Conservation (phyloP, 1,140 invertebrate species). For the Drosophila aff. region DNA sequence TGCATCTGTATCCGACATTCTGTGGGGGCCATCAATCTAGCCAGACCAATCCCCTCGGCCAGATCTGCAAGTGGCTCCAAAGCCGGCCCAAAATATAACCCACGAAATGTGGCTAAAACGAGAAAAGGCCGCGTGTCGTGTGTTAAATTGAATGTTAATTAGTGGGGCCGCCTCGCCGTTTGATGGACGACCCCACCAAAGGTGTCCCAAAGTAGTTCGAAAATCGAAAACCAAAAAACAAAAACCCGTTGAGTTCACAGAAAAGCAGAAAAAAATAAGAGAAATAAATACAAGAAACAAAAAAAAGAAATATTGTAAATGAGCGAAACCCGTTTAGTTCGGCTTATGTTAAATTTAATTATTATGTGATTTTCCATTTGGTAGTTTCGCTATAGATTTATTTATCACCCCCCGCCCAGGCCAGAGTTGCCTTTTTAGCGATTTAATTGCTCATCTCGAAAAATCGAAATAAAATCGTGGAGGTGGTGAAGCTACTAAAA, state of each 20-base stretch:
- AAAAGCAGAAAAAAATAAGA: constrained; percentile 20
- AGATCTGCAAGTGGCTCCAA: constrained; percentile 9
- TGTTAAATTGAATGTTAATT: constrained; percentile 61
- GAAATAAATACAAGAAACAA: constrained; percentile 23
- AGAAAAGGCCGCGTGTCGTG: constrained; percentile 24
- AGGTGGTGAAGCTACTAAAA: neutral
- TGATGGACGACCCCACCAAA: constrained; percentile 41
- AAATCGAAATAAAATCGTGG: neutral
- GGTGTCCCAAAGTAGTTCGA: constrained; percentile 56
- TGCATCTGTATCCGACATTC: constrained; percentile 24
- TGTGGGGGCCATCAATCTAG: constrained; percentile 32
- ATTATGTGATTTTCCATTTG: constrained; percentile 54
- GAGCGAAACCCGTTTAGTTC: constrained; percentile 71
- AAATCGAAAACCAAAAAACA: neutral
- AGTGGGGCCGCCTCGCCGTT: constrained; percentile 16
- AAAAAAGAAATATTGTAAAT: constrained; percentile 69
- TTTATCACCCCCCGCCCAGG: constrained; percentile 29
- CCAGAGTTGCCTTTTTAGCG: constrained; percentile 30
- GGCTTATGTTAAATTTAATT: constrained; percentile 37
- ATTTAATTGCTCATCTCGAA: constrained; percentile 15
- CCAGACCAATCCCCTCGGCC: neutral
- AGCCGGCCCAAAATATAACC: constrained; percentile 8
- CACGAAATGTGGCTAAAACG: constrained; percentile 13
- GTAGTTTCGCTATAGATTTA: constrained; percentile 30
- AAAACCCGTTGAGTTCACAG: constrained; percentile 43